phyloP scores from a whole-genome alignment of 2,888 invertebrate species.

The Frankliniella fusca region DNA sequence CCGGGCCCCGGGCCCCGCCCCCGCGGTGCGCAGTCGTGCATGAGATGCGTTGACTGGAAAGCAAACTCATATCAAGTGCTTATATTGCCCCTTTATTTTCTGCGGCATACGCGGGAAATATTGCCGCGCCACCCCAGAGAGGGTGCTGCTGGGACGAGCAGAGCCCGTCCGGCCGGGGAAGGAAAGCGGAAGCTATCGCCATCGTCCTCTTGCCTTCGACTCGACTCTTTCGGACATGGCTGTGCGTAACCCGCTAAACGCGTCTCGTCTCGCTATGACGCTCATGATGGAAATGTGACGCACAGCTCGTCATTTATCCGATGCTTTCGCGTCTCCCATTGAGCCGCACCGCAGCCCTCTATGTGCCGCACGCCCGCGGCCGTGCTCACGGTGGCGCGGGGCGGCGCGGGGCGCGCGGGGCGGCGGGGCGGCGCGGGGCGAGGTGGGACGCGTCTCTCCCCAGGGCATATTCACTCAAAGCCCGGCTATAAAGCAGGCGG shows the following conservation, averaged over 20 bases:
- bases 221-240: not conserved
- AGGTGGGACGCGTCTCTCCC: not conserved
- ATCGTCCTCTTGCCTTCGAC: not conserved
- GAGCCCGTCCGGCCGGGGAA: not conserved
- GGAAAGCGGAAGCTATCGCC: not conserved
- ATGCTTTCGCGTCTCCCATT: too few species aligned
- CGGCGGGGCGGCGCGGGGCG: not conserved
- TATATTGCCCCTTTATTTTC: constrained; percentile 19
- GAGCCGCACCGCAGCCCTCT: too few species aligned
- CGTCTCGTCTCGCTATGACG: too few species aligned
- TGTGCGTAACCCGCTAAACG: too few species aligned
- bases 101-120: constrained; percentile 24
- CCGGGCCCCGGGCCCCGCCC: not conserved
- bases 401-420: not conserved
- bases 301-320: too few species aligned
- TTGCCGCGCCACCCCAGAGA: not conserved
- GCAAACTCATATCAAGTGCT: constrained; percentile 22
- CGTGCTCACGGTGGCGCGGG: too few species aligned
- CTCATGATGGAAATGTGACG: too few species aligned
- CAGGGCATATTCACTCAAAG: not conserved
- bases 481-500: constrained; percentile 3
- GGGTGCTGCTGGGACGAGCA: not conserved
- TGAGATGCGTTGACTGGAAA: not conserved
- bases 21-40: not conserved
- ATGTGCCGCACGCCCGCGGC: too few species aligned